Percentiles rank a stretch among this genome's conserved stretches.
Evolutionary conservation across 2,113 vertebrate genomes (phyloP).

Genomic region (Sminthopsis crassicaudata): DNA sequence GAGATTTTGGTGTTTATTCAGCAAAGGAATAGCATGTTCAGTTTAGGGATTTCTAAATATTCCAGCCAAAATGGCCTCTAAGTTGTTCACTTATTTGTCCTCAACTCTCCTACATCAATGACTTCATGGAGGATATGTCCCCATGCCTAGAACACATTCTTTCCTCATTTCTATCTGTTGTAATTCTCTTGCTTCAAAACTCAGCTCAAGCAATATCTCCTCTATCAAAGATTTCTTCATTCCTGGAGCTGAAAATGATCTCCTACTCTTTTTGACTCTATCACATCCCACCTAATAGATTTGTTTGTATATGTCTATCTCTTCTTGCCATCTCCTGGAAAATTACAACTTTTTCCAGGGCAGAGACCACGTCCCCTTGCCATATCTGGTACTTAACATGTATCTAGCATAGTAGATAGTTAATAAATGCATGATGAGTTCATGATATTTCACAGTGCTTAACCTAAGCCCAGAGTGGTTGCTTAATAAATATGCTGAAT

Average conservation of each 20-base stretch:
- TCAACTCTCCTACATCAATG: background rate
- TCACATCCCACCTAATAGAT: background rate
- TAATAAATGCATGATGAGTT: slow-evolving; percentile 1
- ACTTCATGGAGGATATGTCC: background rate
- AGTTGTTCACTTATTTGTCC: background rate
- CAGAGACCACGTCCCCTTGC: background rate
- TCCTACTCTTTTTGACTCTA: background rate
- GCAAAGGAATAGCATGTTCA: background rate
- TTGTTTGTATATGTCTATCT: background rate
- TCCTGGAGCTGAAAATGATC: background rate
- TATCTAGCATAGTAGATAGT: background rate
- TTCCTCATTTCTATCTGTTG: background rate
- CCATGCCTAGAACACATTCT: background rate
- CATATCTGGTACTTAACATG: background rate
- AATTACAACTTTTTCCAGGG: background rate
- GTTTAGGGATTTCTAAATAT: background rate
- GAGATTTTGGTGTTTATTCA: background rate
- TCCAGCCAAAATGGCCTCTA: background rate
- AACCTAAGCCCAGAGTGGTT: background rate
- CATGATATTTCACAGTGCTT: slow-evolving; percentile 11
- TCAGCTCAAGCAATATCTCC: background rate
- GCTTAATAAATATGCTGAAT: background rate
- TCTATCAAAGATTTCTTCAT: background rate
- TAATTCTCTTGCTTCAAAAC: background rate
- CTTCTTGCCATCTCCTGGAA: background rate